Evolutionary conservation across 1,140 invertebrate species (phyloP), one percentile per base, ranked within the genome.

Genomic region (Chrysopa pallens): DNA sequence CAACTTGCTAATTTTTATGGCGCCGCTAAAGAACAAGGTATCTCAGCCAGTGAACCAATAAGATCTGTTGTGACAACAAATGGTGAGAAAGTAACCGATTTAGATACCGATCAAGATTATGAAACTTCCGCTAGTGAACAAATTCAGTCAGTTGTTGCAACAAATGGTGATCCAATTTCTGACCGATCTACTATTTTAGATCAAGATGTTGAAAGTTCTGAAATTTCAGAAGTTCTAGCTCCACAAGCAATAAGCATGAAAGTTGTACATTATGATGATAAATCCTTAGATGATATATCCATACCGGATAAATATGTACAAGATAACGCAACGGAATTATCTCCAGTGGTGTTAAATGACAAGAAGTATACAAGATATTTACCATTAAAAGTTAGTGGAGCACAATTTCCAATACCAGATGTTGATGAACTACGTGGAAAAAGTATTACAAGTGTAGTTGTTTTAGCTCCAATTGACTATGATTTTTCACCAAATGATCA

Each of bases 1-100:
- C 84, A 86, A 42, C 57, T 88, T 42, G 81, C 80, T 14, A 84
- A 86, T 55, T 84, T 87, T 54, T 85, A 84, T 50, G 74, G 78
- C 12, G 78, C 78, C 8, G 83, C 80, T 28, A 78, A 79, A 42
- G 77, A 65, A 3, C 68, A 77, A 42, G 73, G 76, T 60, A 64
- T 77, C 42, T 55, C 61, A 6, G 72, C 73, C 35, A 82, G 79
- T 50, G 79, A 79, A 50, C 72, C 73, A 23, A 67, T 76, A 41
- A 66, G 77, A 7, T 56, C 72, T 3, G 59, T 80, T 17, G 69
- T 77, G 0, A 76, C 73, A 48, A 66, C 68, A 23, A 70, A 72
- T 50, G 72, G 72, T 38, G 38, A 63, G 56, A 42, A 29, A 44
- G 15, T 42, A 47, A 43, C 8, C n/a, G 11, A 4, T 13, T 37